These are phyloP conservation scores for Lepidocyrtinus sp. DNA, from an alignment of 2,888 invertebrate genomes.

Conservation along the genomic window DNA sequence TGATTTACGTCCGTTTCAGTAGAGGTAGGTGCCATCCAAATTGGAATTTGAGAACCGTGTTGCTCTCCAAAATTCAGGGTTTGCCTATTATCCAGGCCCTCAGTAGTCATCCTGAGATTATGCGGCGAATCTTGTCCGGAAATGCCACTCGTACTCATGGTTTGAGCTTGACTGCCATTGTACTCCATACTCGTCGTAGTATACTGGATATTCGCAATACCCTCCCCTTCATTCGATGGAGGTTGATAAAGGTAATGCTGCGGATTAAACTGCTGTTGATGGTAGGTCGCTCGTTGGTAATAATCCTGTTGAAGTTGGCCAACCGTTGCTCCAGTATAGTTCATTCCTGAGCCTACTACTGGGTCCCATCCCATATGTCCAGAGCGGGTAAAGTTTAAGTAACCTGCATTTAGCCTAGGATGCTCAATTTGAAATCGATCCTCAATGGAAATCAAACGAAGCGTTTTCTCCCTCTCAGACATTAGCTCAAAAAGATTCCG, in stretches of 20 bases:
- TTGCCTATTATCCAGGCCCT: no score
- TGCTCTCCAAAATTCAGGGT: no score
- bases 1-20: no score
- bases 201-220: no score
- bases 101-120: no score
- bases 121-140: no score
- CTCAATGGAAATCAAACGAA: slow-evolving; percentile 32
- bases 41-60: not conserved
- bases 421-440: slow-evolving; percentile 39
- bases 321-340: not conserved
- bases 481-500: slow-evolving; percentile 23
- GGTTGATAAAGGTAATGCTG: not conserved
- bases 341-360: no score
- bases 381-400: not conserved
- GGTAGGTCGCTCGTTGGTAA: not conserved
- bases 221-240: no score
- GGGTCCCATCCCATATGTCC: not conserved
- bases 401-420: slow-evolving; percentile 6
- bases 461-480: slow-evolving; percentile 23
- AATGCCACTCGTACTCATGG: no score
- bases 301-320: not conserved
- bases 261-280: not conserved
- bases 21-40: not conserved
- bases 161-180: no score
- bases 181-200: no score